A percentile compares a stretch with the other conserved stretches of the same genome.
These are phyloP conservation scores for Podargus strigoides DNA, from an alignment of 2,797 vertebrate species.

Conservation along the genomic window DNA sequence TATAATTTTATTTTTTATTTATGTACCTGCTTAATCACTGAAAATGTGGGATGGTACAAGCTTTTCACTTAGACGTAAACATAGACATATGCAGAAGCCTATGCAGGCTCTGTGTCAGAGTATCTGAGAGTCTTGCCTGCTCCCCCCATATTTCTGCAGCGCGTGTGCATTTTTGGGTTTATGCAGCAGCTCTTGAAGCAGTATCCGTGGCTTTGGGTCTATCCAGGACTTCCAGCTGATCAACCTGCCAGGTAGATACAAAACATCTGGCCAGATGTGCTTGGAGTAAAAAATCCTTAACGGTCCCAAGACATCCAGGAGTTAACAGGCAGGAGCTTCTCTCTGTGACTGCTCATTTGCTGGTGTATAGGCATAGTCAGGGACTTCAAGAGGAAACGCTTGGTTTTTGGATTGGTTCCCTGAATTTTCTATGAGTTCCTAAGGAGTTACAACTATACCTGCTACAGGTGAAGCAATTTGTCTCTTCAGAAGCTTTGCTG, in stretches of 20 bases:
- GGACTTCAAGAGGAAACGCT: neutral
- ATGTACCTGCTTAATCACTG: neutral
- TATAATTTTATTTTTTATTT: neutral
- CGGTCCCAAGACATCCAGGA: neutral
- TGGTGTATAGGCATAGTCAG: neutral
- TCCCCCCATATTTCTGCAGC: neutral
- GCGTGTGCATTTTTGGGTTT: neutral
- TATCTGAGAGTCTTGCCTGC: neutral
- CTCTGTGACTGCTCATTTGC: neutral
- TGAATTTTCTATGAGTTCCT: neutral
- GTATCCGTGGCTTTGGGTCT: neutral
- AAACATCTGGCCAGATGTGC: neutral
- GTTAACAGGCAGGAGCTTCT: neutral
- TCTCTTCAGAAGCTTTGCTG: neutral
- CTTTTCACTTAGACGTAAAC: neutral
- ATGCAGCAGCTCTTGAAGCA: neutral
- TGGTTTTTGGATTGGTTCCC: neutral
- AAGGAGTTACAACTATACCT: neutral
- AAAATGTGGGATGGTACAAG: neutral
- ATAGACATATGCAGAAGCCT: neutral
- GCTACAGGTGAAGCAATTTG: neutral
- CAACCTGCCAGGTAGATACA: neutral
- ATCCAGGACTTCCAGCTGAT: neutral
- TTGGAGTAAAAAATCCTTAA: neutral
- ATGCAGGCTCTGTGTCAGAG: neutral